Evolutionary conservation across 2,888 invertebrate genomes (phyloP).

Genomic region (Branchipolynoe longqiensis): DNA sequence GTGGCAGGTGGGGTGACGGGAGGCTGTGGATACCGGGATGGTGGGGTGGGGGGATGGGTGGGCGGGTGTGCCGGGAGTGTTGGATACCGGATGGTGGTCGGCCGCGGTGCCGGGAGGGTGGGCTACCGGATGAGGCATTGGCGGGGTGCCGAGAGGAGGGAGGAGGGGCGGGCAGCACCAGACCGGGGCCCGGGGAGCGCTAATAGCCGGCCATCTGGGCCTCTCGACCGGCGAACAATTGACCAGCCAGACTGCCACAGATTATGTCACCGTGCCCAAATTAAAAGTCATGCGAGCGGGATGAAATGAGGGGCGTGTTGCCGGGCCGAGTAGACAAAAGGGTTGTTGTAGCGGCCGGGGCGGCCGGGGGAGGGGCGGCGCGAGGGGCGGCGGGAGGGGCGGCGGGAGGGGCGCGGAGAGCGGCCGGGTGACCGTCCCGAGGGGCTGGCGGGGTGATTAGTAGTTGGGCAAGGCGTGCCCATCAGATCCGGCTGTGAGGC

Average conservation of each 20-base stretch:
- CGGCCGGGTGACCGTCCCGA: neutral
- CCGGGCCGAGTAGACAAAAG: constrained; percentile 5
- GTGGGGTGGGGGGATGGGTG: too few relatives aligned
- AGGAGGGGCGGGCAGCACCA: too few relatives aligned
- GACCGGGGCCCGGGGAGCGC: too few relatives aligned
- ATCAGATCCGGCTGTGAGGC: neutral
- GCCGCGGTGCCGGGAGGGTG: too few relatives aligned
- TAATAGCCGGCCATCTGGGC: constrained; percentile 49
- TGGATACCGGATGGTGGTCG: too few relatives aligned
- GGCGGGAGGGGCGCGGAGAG: neutral
- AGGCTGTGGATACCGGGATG: too few relatives aligned
- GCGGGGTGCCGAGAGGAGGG: too few relatives aligned
- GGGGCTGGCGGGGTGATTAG: constrained; percentile 11
- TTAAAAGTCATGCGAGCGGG: constrained; percentile 56
- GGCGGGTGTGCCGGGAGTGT: too few relatives aligned
- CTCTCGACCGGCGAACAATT: constrained; percentile 17
- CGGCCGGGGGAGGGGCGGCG: neutral
- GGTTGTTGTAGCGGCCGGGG: constrained; percentile 2
- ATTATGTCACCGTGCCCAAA: constrained; percentile 48
- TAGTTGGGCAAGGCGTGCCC: neutral
- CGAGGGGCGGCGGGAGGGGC: neutral
- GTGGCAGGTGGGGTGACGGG: too few relatives aligned
- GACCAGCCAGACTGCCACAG: constrained; percentile 5
- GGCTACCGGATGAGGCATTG: too few relatives aligned
- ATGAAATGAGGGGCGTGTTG: constrained; percentile 29